Conservation (phyloP, 1,140 invertebrate genomes). For the Harlomillsia oculata region DNA sequence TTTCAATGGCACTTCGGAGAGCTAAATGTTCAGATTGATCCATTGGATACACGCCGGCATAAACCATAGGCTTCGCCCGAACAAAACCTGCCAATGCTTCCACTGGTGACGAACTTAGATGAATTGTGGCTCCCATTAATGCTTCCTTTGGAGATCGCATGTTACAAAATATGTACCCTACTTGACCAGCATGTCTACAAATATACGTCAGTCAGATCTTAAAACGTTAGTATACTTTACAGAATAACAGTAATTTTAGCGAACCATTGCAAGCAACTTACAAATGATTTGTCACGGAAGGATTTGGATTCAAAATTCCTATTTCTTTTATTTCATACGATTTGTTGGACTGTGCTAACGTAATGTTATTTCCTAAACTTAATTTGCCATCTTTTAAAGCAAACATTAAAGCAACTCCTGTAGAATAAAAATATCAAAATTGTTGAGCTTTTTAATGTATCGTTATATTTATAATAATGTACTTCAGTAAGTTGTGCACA, state of each 20-base stretch:
- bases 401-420: slow-evolving; percentile 67
- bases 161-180: slow-evolving; percentile 70
- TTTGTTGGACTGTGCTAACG: slow-evolving; percentile 55
- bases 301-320: slow-evolving; percentile 67
- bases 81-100: slow-evolving; percentile 57
- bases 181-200: slow-evolving; percentile 61
- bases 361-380: slow-evolving; percentile 56
- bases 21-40: slow-evolving; percentile 72
- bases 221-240: background rate
- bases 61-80: slow-evolving; percentile 77
- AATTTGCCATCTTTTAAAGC: slow-evolving; percentile 66
- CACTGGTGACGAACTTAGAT: slow-evolving; percentile 46
- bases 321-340: slow-evolving; percentile 69
- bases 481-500: background rate
- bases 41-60: slow-evolving; percentile 75
- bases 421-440: too few relatives aligned
- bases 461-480: slow-evolving; percentile 38
- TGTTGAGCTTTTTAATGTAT: too few relatives aligned
- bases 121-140: slow-evolving; percentile 75
- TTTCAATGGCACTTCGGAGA: slow-evolving; percentile 73
- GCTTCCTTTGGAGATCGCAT: slow-evolving; percentile 70
- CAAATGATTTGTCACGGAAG: slow-evolving; percentile 57
- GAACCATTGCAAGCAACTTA: too few relatives aligned
- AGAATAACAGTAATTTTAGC: background rate
- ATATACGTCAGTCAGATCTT: slow-evolving; percentile 17